phyloP scores from a whole-genome alignment of 2,113 vertebrate species.

The Pomatostomus ruficeps region DNA sequence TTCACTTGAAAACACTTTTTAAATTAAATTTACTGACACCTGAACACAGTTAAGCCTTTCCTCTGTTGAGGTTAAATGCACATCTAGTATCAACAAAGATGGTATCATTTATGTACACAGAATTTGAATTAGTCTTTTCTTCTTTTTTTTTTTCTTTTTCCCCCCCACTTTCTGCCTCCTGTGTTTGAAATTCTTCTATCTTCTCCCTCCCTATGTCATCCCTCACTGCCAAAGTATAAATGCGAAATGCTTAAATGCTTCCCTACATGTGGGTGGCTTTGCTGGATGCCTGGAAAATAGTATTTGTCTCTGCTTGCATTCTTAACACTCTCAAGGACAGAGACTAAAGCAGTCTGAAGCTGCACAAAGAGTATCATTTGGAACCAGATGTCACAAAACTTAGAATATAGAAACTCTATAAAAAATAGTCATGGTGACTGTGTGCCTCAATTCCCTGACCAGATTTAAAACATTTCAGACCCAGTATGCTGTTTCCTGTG shows the following conservation, averaged over 20 bases:
- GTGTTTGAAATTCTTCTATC: neutral
- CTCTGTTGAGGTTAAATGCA: neutral
- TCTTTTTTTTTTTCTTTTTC: neutral
- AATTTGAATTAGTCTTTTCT: neutral
- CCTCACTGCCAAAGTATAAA: neutral
- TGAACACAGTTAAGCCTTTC: neutral
- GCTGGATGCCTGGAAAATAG: neutral
- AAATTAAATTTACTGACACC: conserved; percentile 31
- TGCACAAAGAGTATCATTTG: neutral
- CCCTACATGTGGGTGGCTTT: neutral
- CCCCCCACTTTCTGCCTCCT: neutral
- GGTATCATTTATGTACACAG: neutral
- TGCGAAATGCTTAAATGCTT: neutral
- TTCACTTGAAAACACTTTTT: neutral
- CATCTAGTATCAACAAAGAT: neutral
- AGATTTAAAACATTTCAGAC: neutral
- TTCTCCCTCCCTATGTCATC: neutral
- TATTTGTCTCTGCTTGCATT: neutral
- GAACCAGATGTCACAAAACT: neutral
- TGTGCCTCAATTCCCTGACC: neutral
- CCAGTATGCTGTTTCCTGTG: neutral
- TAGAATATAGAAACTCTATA: neutral
- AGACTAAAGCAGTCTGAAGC: neutral
- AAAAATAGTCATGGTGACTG: neutral
- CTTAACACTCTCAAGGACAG: neutral